Evolutionary conservation across 2,113 vertebrate genomes (phyloP).

Genomic region (Craseonycteris thonglongyai): DNA sequence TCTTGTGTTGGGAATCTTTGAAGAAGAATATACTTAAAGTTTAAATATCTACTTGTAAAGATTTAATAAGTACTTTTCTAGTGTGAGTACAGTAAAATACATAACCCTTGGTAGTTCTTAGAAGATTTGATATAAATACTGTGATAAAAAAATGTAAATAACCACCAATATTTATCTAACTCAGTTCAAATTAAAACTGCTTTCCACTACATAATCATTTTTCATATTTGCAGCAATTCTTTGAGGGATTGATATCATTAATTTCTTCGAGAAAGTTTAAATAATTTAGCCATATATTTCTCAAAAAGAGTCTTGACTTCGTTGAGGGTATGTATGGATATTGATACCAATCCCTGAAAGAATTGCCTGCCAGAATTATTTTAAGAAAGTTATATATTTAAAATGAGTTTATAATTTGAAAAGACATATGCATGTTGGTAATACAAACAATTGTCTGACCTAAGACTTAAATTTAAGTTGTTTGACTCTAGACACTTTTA

Average conservation of each 20-base stretch:
- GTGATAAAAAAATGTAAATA: constrained; percentile 13
- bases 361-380: not conserved
- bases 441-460: not conserved
- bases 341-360: not conserved
- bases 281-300: not conserved
- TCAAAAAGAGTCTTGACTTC: not conserved
- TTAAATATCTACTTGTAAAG: not conserved
- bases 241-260: not conserved
- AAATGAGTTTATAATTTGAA: not conserved
- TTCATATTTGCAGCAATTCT: not conserved
- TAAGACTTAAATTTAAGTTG: not conserved
- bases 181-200: not conserved
- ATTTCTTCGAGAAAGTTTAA: not conserved
- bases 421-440: not conserved
- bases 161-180: not conserved
- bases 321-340: not conserved
- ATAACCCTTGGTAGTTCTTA: not conserved
- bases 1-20: not conserved
- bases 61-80: not conserved
- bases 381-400: not conserved
- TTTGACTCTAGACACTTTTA: not conserved
- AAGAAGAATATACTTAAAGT: not conserved
- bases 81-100: not conserved
- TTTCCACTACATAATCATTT: not conserved
- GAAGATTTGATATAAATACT: not conserved